A percentile compares a stretch with the other conserved stretches of the same genome.
Evolutionary conservation across 2,113 vertebrate species (phyloP).

Genomic region (Trematocara variabile): DNA sequence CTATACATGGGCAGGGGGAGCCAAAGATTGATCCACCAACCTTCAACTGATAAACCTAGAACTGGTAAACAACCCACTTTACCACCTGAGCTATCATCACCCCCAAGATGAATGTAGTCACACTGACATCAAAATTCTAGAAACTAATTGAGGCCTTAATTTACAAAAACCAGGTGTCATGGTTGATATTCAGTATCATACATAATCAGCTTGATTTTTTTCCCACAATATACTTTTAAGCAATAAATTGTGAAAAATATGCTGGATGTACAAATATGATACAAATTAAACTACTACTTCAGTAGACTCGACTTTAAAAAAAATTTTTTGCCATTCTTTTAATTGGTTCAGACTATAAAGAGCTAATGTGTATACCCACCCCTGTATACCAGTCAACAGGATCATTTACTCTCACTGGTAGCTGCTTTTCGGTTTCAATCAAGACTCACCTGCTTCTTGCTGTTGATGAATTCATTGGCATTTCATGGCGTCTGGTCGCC

Average conservation of each 20-base stretch:
- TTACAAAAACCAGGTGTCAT: background rate
- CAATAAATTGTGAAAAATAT: background rate
- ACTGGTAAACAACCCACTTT: background rate
- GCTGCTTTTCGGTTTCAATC: background rate
- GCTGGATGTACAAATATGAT: background rate
- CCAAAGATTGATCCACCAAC: background rate
- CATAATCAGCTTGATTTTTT: background rate
- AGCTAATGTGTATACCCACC: background rate
- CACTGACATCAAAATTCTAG: background rate
- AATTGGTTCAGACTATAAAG: background rate
- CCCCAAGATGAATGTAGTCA: background rate
- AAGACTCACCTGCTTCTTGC: background rate
- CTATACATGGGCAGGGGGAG: background rate
- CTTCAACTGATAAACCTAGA: background rate
- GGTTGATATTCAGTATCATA: background rate
- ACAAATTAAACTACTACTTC: background rate
- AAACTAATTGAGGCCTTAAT: background rate
- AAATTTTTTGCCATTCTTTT: rapidly evolving
- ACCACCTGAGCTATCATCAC: background rate
- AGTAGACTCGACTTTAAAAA: background rate
- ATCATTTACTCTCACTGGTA: background rate
- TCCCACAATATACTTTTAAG: background rate
- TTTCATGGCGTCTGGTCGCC: background rate
- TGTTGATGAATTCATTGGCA: background rate
- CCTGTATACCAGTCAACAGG: background rate